phyloP scores from a whole-genome alignment of 2,113 vertebrate species.

The Aramus guarauna region DNA sequence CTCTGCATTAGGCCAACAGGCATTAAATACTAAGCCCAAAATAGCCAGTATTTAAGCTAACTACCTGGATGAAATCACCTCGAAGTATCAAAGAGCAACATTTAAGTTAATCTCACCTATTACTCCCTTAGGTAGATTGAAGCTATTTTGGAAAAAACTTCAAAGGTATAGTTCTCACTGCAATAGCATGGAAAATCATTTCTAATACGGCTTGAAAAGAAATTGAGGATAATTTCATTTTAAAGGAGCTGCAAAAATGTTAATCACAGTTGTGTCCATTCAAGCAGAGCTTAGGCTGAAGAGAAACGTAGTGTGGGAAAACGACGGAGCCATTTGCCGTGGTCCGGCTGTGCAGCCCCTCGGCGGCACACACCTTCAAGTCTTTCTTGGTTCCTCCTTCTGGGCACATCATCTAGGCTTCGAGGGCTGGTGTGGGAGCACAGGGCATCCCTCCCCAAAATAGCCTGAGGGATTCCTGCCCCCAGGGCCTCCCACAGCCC shows the following conservation, averaged over 20 bases:
- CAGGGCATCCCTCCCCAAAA: neutral
- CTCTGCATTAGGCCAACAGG: neutral
- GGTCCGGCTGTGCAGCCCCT: neutral
- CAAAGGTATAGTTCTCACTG: neutral
- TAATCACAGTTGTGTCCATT: neutral
- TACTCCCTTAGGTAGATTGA: neutral
- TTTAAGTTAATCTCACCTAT: neutral
- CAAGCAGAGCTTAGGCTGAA: neutral
- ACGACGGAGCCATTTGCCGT: fast-evolving
- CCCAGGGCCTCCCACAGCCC: neutral
- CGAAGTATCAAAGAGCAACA: neutral
- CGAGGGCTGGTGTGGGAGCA: fast-evolving
- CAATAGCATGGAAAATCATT: neutral
- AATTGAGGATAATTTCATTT: neutral
- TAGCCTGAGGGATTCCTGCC: neutral
- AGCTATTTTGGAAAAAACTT: neutral
- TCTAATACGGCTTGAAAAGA: neutral
- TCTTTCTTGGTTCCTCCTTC: neutral
- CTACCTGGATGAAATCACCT: neutral
- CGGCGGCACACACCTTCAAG: fast-evolving
- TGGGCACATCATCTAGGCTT: neutral
- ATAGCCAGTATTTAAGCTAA: neutral
- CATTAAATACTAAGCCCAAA: neutral
- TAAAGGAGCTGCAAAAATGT: neutral
- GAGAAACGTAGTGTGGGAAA: neutral